Evolutionary conservation across 1,140 invertebrate species (phyloP), one percentile per base, ranked within the genome.

Genomic region (Carcinoscorpius rotundicauda): DNA sequence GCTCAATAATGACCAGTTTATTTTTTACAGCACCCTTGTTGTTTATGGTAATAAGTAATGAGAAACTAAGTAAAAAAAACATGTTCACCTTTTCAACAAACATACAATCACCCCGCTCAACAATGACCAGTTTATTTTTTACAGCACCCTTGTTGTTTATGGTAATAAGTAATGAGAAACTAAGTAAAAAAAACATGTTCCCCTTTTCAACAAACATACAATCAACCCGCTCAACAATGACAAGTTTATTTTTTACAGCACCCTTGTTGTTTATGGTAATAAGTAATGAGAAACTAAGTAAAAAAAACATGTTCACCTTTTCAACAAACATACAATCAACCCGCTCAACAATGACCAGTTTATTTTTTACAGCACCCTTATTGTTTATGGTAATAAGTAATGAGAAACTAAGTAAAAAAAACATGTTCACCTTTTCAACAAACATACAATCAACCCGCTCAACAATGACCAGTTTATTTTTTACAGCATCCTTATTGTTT

Each of bases 171-270:
- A 29, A 29, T 29, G 2, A 29, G 29, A 29, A 29, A 29, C 29
- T 29, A 29, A 29, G 29, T 29, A 29, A 29, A 29, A 2, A 29
- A n/a, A n/a, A n/a, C n/a, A n/a, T n/a, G n/a, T n/a, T n/a, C n/a
- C n/a, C 84, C 81, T 98, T 98, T 69, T 97, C 91, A 8, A 96
- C 84, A 76, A 98, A 99, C 79, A 95, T 96, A 76, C 96, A 98
- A 71, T 87, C 86, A 1, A 94, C 93, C 49, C 96, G 81, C 73
- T 87, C 84, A 58, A 94, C n/a, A n/a, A n/a, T n/a, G n/a, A n/a
- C n/a, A n/a, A 98, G 91, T 70, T 87, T 87, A 4, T 86, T 89
- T 62, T 76, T 77, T 0, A 95, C 71, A 48, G 78, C 76, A 29
- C 4, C 51, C 0, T 75, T 73, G 74, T 93, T 89, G 10, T 77